phyloP scores from a whole-genome alignment of 2,113 vertebrate genomes.

The Silurus glanis region DNA sequence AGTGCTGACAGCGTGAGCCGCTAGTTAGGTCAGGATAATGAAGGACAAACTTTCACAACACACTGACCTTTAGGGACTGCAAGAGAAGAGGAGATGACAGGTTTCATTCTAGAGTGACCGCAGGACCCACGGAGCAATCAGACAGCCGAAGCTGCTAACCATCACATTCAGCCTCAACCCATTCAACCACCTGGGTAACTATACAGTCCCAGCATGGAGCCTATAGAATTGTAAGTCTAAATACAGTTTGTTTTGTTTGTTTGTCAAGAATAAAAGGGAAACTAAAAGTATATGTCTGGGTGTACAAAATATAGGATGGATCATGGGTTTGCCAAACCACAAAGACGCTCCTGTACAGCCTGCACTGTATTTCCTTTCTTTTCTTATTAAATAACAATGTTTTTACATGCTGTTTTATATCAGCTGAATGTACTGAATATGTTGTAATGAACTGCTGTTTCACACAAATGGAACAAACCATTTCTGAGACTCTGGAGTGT shows the following conservation, averaged over 20 bases:
- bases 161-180: constrained; percentile 16
- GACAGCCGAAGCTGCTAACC: constrained; percentile 4
- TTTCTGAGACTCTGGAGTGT: neutral
- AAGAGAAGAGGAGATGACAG: constrained; percentile 46
- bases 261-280: neutral
- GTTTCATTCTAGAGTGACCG: constrained; percentile 47
- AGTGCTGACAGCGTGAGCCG: constrained; percentile 1
- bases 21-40: constrained; percentile 29
- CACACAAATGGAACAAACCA: neutral
- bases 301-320: constrained; percentile 1
- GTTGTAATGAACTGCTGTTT: neutral
- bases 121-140: constrained; percentile 34
- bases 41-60: constrained; percentile 39
- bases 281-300: constrained; percentile 25
- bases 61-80: constrained; percentile 30
- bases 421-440: neutral
- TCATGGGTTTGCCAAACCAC: neutral
- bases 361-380: neutral
- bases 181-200: neutral
- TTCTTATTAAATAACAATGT: neutral
- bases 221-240: constrained; percentile 4
- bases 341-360: neutral
- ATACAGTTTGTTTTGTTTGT: constrained; percentile 1
- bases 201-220: neutral
- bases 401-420: neutral